Percentiles rank a stretch among this genome's conserved stretches.
These are phyloP conservation scores for Takifugu bimaculatus DNA, from an alignment of 2,113 vertebrate genomes.

Conservation along the genomic window DNA sequence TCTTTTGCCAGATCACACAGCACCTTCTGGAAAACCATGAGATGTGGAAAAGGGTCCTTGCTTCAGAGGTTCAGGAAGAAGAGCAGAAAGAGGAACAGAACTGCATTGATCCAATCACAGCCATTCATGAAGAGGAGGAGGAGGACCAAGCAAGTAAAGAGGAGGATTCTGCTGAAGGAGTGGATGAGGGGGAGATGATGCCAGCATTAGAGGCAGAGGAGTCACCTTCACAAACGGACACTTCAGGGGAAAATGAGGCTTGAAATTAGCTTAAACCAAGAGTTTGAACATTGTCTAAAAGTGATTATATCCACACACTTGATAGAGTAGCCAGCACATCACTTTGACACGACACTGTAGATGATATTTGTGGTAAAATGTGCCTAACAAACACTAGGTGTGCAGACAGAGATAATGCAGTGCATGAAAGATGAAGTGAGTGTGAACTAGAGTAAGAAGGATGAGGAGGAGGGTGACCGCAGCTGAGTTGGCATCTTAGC, in stretches of 20 bases:
- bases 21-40: slow-evolving; percentile 91
- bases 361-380: slow-evolving; percentile 84
- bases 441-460: slow-evolving; percentile 10
- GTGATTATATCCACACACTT: slow-evolving; percentile 76
- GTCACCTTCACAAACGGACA: slow-evolving; percentile 55
- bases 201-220: slow-evolving; percentile 52
- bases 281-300: slow-evolving; percentile 55
- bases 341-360: slow-evolving; percentile 99
- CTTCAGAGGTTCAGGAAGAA: slow-evolving; percentile 71
- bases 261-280: slow-evolving; percentile 48
- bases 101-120: slow-evolving; percentile 81
- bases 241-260: slow-evolving; percentile 53
- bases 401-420: slow-evolving; percentile 34
- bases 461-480: slow-evolving; percentile 10
- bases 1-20: slow-evolving; percentile 92
- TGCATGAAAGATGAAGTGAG: slow-evolving; percentile 12
- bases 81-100: slow-evolving; percentile 69
- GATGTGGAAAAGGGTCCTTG: slow-evolving; percentile 92
- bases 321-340: slow-evolving; percentile 91
- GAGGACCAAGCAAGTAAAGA: slow-evolving; percentile 77
- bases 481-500: slow-evolving; percentile 28
- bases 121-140: slow-evolving; percentile 90
- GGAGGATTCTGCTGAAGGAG: slow-evolving; percentile 51
- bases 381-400: slow-evolving; percentile 77
- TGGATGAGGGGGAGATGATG: slow-evolving; percentile 78